Conservation (phyloP, 2,113 vertebrate genomes). For the Vulpes ferrilata region DNA sequence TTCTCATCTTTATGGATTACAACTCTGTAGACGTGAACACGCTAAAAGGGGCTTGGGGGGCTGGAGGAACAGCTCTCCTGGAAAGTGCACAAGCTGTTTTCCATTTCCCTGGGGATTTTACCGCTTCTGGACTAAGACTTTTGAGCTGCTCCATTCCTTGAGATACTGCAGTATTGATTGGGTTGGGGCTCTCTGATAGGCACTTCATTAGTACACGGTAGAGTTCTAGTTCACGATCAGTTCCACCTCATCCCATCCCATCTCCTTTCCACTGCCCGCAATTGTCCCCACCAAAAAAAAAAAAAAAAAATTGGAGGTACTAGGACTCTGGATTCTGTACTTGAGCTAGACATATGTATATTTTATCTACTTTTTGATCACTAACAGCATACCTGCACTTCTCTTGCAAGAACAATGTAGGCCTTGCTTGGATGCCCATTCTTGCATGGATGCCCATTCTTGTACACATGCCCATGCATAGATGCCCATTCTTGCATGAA, state of each 20-base stretch:
- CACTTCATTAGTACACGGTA: not conserved
- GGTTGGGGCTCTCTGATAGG: not conserved
- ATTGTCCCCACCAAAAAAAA: not conserved
- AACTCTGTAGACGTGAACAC: not conserved
- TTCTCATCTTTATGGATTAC: conserved; percentile 43
- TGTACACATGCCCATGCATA: not conserved
- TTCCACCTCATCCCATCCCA: not conserved
- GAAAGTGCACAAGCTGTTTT: not conserved
- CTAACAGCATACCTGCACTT: too few relatives aligned
- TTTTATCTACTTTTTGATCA: not conserved
- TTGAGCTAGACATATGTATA: not conserved
- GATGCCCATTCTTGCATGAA: too few relatives aligned
- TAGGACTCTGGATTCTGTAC: not conserved
- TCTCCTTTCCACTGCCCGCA: not conserved
- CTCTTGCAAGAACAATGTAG: not conserved
- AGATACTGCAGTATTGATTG: not conserved
- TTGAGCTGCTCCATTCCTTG: not conserved
- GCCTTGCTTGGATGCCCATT: not conserved
- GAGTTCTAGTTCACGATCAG: not conserved
- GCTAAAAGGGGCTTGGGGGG: not conserved
- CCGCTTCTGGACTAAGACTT: not conserved
- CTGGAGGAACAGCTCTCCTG: not conserved
- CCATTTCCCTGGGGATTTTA: not conserved
- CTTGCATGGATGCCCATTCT: fast-evolving
- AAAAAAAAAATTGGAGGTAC: not conserved